These are phyloP conservation scores for Sesamia inferens DNA, from an alignment of 2,888 invertebrate genomes.

Conservation along the genomic window DNA sequence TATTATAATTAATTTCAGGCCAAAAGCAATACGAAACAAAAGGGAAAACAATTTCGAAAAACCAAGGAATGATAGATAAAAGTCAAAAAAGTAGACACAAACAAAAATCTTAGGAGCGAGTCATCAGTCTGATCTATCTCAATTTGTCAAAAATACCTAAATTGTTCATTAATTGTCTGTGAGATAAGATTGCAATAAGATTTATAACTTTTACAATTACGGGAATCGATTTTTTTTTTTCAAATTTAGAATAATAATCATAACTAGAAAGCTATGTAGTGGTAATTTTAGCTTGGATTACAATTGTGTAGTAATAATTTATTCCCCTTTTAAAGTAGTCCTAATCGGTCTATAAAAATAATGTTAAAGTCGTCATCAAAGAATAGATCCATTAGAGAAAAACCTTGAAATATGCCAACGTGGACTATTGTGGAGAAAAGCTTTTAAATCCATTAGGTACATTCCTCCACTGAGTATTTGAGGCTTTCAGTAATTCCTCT, in stretches of 20 bases:
- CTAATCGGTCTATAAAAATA: conserved; percentile 9
- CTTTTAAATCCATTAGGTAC: conserved; percentile 40
- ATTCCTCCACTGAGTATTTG: conserved; percentile 2
- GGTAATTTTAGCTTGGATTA: neutral
- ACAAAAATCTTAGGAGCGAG: neutral
- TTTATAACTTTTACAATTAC: no score
- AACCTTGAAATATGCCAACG: conserved; percentile 21
- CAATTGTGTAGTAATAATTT: neutral
- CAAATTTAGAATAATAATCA: neutral
- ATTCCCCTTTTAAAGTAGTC: neutral
- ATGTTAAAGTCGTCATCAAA: neutral
- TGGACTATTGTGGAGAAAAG: conserved; percentile 24
- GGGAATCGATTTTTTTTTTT: neutral
- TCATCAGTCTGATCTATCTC: no score
- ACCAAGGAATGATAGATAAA: neutral
- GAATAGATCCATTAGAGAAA: conserved; percentile 29
- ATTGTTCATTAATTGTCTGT: no score
- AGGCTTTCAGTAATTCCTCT: conserved; percentile 14
- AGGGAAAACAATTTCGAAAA: no score
- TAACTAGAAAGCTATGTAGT: neutral
- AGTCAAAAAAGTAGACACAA: neutral
- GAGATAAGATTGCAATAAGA: no score
- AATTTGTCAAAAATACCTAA: no score
- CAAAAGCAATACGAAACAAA: neutral
- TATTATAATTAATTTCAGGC: neutral